A percentile compares a stretch with the other conserved stretches of the same genome.
Evolutionary conservation across 2,797 vertebrate genomes (phyloP).

Genomic region (Ptychadena robeensis): DNA sequence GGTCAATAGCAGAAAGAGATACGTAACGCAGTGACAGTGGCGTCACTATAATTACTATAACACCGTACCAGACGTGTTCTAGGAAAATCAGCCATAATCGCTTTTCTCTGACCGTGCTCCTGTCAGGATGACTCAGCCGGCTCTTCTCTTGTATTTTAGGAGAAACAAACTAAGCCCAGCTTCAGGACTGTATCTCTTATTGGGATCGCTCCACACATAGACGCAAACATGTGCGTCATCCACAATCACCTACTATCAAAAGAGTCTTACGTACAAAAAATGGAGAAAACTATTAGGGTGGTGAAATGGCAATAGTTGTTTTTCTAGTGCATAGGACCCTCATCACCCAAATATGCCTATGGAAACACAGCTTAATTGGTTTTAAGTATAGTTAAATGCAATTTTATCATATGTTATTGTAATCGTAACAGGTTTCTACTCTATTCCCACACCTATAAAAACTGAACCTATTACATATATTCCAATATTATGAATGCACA

Average conservation of each 20-base stretch:
- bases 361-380: no score
- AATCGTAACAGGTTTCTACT: no score
- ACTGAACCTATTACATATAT: no score
- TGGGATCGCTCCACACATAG: background rate
- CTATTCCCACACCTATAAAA: no score
- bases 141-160: background rate
- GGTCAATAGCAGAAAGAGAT: background rate
- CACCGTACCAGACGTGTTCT: background rate
- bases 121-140: slow-evolving; percentile 7
- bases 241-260: background rate
- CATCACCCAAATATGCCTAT: no score
- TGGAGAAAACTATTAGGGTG: no score
- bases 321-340: no score
- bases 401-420: no score
- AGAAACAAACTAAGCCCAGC: background rate
- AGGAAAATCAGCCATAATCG: background rate
- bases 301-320: no score
- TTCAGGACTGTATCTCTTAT: background rate
- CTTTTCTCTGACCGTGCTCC: background rate
- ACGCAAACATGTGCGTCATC: background rate
- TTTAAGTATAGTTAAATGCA: no score
- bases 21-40: background rate
- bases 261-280: background rate
- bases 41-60: slow-evolving; percentile 12
- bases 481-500: no score